These are phyloP conservation scores for Sabatieria punctata DNA, from an alignment of 2,888 invertebrate species.

Conservation along the genomic window DNA sequence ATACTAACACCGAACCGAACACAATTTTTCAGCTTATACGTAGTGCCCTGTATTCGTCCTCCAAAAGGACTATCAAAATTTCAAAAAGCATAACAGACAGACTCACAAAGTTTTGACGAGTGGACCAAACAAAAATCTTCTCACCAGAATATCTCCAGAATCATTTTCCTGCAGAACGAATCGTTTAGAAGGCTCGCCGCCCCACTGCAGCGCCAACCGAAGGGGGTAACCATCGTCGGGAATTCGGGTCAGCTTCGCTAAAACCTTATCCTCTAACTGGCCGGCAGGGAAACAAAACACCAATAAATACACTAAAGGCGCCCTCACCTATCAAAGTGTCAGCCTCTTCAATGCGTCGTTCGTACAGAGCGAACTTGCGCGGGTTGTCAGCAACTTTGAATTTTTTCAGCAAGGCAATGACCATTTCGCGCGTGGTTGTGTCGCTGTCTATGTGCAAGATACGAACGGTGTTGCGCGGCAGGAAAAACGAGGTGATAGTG, in stretches of 20 bases:
- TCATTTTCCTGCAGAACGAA: slow-evolving; percentile 44
- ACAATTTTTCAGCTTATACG: too few species aligned
- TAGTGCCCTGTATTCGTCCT: too few species aligned
- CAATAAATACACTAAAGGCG: too few species aligned
- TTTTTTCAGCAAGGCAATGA: slow-evolving; percentile 39
- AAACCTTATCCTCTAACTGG: too few species aligned
- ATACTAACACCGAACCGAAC: too few species aligned
- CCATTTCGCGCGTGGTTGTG: slow-evolving; percentile 40
- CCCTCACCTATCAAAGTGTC: too few species aligned
- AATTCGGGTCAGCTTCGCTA: slow-evolving; percentile 37
- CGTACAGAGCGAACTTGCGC: slow-evolving; percentile 43
- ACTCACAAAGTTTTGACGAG: not conserved
- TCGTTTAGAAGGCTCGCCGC: slow-evolving; percentile 28
- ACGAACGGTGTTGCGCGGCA: slow-evolving; percentile 42
- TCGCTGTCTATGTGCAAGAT: slow-evolving; percentile 40
- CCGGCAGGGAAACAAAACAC: too few species aligned
- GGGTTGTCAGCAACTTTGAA: slow-evolving; percentile 44
- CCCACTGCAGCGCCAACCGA: slow-evolving; percentile 37
- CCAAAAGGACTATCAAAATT: too few species aligned
- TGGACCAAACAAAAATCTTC: slow-evolving; percentile 8
- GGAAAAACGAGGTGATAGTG: slow-evolving; percentile 41
- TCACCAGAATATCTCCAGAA: slow-evolving; percentile 41
- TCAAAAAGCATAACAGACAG: too few species aligned
- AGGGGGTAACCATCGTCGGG: slow-evolving; percentile 39
- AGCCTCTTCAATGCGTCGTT: slow-evolving; percentile 24